These are phyloP conservation scores for Tonatia bakeri DNA, from an alignment of 2,113 vertebrate species.

Conservation along the genomic window DNA sequence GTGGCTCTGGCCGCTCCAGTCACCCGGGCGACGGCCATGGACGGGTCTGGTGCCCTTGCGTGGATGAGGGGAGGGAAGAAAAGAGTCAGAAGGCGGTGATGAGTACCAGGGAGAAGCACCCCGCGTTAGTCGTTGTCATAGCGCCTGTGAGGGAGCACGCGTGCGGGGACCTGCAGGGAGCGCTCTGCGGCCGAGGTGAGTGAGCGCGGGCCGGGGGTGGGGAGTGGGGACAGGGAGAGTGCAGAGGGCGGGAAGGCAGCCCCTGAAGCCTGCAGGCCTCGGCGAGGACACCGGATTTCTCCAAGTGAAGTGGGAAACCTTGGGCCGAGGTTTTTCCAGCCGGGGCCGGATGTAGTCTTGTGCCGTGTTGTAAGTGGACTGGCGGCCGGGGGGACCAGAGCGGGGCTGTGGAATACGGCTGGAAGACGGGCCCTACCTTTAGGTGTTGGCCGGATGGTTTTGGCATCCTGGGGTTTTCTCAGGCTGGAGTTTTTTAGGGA, in stretches of 20 bases:
- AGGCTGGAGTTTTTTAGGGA: background rate
- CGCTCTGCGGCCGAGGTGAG: background rate
- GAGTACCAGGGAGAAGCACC: fast-evolving
- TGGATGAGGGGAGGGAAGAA: background rate
- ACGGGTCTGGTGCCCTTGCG: background rate
- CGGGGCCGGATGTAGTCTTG: no score
- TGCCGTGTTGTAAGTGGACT: no score
- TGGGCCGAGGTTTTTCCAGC: background rate
- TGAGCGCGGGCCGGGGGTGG: background rate
- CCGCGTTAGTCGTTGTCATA: background rate
- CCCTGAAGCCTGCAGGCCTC: no score
- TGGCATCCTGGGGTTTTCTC: background rate
- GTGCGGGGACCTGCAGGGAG: background rate
- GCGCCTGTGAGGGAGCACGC: background rate
- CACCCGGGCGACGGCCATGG: background rate
- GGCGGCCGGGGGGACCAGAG: background rate
- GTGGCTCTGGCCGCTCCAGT: background rate
- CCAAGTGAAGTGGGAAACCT: background rate
- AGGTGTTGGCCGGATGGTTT: background rate
- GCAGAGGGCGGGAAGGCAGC: background rate
- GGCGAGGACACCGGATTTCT: background rate
- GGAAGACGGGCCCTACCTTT: background rate
- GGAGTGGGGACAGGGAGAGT: background rate
- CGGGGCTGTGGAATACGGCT: no score
- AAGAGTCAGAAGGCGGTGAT: background rate